A percentile compares a stretch with the other conserved stretches of the same genome.
These are phyloP conservation scores for Megalonaias nervosa DNA, from an alignment of 1,140 invertebrate species.

Conservation along the genomic window DNA sequence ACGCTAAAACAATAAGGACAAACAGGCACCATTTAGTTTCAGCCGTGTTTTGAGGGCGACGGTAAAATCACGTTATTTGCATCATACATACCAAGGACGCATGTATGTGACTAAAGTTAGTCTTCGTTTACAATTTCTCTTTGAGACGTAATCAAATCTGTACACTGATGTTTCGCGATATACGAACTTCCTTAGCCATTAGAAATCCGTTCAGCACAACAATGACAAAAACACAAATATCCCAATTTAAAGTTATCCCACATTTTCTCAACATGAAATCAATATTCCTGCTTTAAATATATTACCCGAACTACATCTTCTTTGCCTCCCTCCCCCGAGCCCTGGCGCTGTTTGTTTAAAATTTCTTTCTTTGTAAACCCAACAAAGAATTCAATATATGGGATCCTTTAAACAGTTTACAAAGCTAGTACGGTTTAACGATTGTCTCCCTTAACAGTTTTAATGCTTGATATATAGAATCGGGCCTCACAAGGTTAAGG, in stretches of 20 bases:
- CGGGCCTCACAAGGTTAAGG: conserved; percentile 44
- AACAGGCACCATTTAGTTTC: neutral
- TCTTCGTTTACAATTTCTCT: too few relatives aligned
- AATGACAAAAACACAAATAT: neutral
- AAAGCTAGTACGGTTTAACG: neutral
- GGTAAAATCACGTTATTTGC: too few relatives aligned
- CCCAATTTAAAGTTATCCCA: neutral
- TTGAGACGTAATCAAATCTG: too few relatives aligned
- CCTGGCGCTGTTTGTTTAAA: neutral
- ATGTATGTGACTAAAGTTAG: too few relatives aligned
- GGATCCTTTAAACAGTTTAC: neutral
- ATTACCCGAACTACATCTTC: neutral
- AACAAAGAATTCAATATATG: neutral
- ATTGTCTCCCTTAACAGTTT: neutral
- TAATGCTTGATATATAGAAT: neutral
- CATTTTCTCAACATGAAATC: neutral
- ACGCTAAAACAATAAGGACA: neutral
- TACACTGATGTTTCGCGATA: too few relatives aligned
- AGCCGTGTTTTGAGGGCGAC: too few relatives aligned
- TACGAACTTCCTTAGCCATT: too few relatives aligned
- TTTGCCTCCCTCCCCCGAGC: neutral
- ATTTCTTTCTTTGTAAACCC: too few relatives aligned
- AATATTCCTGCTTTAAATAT: too few relatives aligned
- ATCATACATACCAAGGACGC: too few relatives aligned
- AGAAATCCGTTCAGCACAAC: too few relatives aligned